Conservation (phyloP, 2,888 invertebrate species). For the Thyatira batis region DNA sequence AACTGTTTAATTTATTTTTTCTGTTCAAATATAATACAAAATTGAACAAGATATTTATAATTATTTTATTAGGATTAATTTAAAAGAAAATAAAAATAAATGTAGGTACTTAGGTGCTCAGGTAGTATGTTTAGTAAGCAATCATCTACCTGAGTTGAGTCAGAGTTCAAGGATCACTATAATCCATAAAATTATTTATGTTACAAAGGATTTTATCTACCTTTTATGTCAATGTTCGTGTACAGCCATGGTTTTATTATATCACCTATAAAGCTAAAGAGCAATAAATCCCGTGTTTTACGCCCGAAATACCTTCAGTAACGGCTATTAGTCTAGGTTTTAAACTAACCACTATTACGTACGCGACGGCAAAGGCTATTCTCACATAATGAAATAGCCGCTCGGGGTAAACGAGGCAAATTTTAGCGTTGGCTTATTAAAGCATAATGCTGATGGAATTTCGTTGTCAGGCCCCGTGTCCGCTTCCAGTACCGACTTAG, state of each 20-base stretch:
- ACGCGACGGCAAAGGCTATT: constrained; percentile 34
- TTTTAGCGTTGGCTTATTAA: constrained; percentile 63
- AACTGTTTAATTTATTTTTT: too few relatives aligned
- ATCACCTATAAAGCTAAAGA: neutral
- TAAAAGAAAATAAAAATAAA: too few relatives aligned
- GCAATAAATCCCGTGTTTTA: constrained; percentile 8
- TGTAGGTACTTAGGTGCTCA: too few relatives aligned
- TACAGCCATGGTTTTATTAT: neutral
- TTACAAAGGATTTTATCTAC: neutral
- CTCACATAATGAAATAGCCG: constrained; percentile 51
- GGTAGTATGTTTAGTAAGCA: too few relatives aligned
- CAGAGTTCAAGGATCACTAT: neutral
- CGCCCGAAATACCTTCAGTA: constrained; percentile 12
- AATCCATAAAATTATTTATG: neutral
- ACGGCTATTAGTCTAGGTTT: constrained; percentile 8
- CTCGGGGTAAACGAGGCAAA: constrained; percentile 48
- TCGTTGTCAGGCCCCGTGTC: constrained; percentile 50
- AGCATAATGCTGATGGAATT: constrained; percentile 70
- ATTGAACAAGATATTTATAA: too few relatives aligned
- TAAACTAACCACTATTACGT: constrained; percentile 17
- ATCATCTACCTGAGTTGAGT: neutral
- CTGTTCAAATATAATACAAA: too few relatives aligned
- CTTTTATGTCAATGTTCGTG: neutral
- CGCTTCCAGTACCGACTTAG: constrained; percentile 19
- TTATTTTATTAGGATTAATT: too few relatives aligned